A percentile compares a stretch with the other conserved stretches of the same genome.
Evolutionary conservation across 2,797 vertebrate genomes (phyloP).

Genomic region (Epinephelus malabaricus): DNA sequence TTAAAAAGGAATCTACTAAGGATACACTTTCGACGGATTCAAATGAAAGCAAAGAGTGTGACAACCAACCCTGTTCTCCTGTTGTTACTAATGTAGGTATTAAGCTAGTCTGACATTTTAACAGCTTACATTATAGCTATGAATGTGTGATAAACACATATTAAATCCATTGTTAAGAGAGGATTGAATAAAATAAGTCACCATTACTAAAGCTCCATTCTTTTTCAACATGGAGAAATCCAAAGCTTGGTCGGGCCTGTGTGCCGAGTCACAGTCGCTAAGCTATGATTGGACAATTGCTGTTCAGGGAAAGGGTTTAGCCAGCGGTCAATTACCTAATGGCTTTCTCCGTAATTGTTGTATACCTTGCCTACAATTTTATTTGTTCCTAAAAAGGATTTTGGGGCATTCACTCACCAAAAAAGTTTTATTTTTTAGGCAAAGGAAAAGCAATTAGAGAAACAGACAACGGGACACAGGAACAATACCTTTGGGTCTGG

Average conservation of each 20-base stretch:
- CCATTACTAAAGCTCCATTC: too few species aligned
- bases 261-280: conserved; percentile 19
- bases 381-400: conserved; percentile 44
- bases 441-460: conserved; percentile 40
- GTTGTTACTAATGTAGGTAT: too few species aligned
- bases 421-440: conserved; percentile 17
- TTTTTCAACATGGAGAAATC: too few species aligned
- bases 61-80: too few species aligned
- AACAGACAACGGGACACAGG: conserved; percentile 27
- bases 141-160: too few species aligned
- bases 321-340: conserved; percentile 61
- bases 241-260: conserved; percentile 1
- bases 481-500: conserved; percentile 29
- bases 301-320: conserved; percentile 23
- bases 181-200: too few species aligned
- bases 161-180: too few species aligned
- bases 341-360: conserved; percentile 49
- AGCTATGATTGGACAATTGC: conserved; percentile 4
- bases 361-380: conserved; percentile 34
- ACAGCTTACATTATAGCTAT: too few species aligned
- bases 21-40: too few species aligned
- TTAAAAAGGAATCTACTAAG: too few species aligned
- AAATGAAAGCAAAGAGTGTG: too few species aligned
- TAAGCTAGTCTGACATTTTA: too few species aligned
- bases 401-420: conserved; percentile 31